Evolutionary conservation across 1,140 invertebrate genomes (phyloP), one percentile per base, ranked within the genome.

Genomic region (Hyposmocoma kahamanoa): DNA sequence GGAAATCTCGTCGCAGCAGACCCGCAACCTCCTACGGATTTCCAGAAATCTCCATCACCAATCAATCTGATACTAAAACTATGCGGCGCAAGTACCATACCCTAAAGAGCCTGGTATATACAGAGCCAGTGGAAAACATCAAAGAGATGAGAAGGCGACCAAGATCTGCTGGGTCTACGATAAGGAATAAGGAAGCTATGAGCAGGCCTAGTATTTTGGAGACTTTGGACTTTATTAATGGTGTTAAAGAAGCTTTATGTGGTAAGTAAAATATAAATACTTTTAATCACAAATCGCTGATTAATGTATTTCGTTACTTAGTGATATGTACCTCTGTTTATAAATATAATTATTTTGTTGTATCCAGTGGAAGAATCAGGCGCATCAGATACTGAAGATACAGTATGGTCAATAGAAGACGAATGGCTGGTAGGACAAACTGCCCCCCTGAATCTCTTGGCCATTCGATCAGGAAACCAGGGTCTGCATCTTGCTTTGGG

Each of bases 201-300:
- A 83, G 64, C 52, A 81, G 78, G 61, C 81, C 81, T 0, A 78
- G 67, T 54, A 60, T 84, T 13, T 41, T 84, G 51, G 81, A 84
- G 63, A 84, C 81, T 4, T 48, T 84, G 49, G 81, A 84, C 28
- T 84, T 84, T 47, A 84, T 84, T 39, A 84, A 83, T 22, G 67
- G 77, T 15, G 77, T 83, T 0, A 84, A 81, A 42, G 74, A 81
- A 45, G 72, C 73, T 5, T 47, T 84, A 19, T 73, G 66, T 61
- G 81, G 81, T 84, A 39, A 73, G 74, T 65, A 4, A 47, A 26
- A 26, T 26, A 26, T 11, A 26, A 26, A 26, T n/a, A 26, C 11
- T 6, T 6, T 6, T 6, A 26, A 26, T 6, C 24, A 26, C 5
- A 26, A 26, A 5, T 26, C 24, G 11, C 24, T 26, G 11, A 5